These are phyloP conservation scores for Pararge aegeria DNA, from an alignment of 1,140 invertebrate species.

Conservation along the genomic window DNA sequence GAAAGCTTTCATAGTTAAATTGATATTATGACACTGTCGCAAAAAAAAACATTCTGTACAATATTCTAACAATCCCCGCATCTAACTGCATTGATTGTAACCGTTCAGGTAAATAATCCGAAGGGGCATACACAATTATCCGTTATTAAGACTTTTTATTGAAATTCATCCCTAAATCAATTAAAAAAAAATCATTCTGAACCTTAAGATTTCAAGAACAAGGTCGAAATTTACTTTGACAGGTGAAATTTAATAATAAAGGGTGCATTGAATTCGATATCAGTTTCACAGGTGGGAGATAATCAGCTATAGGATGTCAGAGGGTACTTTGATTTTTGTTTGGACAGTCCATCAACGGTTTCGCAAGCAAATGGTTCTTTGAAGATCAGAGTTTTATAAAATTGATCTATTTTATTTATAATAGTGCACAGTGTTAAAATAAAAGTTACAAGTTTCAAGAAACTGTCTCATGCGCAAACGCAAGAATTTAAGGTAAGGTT, in stretches of 20 bases:
- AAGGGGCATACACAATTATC: slow-evolving; percentile 62
- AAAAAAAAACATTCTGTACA: not conserved
- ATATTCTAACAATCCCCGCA: slow-evolving; percentile 39
- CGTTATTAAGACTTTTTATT: slow-evolving; percentile 49
- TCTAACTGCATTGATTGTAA: slow-evolving; percentile 42
- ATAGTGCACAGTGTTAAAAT: not conserved
- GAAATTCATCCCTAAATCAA: slow-evolving; percentile 25
- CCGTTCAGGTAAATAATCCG: slow-evolving; percentile 71
- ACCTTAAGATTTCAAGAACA: slow-evolving; percentile 21
- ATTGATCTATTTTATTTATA: not conserved
- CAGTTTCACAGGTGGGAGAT: slow-evolving; percentile 60
- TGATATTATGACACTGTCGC: not conserved
- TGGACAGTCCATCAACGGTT: slow-evolving; percentile 30
- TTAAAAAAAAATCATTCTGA: slow-evolving; percentile 1
- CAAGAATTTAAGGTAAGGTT: not conserved
- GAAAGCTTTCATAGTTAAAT: not conserved
- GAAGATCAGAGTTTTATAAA: not conserved
- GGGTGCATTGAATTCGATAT: slow-evolving; percentile 50
- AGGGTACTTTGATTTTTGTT: slow-evolving; percentile 36
- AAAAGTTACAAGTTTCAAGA: not conserved
- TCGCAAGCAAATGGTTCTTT: slow-evolving; percentile 16
- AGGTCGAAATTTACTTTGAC: slow-evolving; percentile 14
- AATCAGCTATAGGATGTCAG: slow-evolving; percentile 48
- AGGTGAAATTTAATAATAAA: slow-evolving; percentile 24
- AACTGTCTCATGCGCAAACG: not conserved